Evolutionary conservation across 64 coral and sea anemone species (phyloP).

Genomic region (Trachythela sp.): DNA sequence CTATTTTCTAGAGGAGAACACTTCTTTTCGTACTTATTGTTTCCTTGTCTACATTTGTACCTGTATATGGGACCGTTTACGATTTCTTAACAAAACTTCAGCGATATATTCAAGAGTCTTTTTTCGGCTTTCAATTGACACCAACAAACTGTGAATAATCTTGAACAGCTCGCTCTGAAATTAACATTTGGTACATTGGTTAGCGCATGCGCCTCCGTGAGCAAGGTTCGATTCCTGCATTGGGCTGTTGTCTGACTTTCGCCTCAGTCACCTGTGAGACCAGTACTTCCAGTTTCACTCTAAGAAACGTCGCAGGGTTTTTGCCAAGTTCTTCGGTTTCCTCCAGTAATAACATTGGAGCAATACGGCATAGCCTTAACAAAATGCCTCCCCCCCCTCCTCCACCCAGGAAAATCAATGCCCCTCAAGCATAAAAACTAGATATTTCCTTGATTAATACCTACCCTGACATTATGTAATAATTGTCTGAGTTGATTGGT

Average conservation of each 20-base stretch:
- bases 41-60: too few species aligned
- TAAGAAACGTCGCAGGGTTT: too few species aligned
- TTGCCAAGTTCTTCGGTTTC: too few species aligned
- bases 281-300: too few species aligned
- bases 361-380: too few species aligned
- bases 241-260: too few species aligned
- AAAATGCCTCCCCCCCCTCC: too few species aligned
- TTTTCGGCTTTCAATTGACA: constrained; percentile 77
- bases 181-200: background rate
- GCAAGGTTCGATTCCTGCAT: background rate
- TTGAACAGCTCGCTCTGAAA: constrained; percentile 78
- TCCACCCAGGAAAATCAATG: too few species aligned
- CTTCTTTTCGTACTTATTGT: too few species aligned
- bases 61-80: constrained; percentile 81
- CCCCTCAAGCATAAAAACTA: too few species aligned
- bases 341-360: too few species aligned
- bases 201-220: background rate
- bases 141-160: constrained; percentile 77
- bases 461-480: constrained; percentile 71
- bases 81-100: constrained; percentile 70
- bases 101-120: constrained; percentile 70
- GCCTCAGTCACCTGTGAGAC: background rate
- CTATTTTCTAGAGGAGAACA: too few species aligned
- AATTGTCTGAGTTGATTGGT: constrained; percentile 61
- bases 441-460: background rate